Conservation (phyloP, 2,888 invertebrate species). For the Oegoconia quadripuncta region DNA sequence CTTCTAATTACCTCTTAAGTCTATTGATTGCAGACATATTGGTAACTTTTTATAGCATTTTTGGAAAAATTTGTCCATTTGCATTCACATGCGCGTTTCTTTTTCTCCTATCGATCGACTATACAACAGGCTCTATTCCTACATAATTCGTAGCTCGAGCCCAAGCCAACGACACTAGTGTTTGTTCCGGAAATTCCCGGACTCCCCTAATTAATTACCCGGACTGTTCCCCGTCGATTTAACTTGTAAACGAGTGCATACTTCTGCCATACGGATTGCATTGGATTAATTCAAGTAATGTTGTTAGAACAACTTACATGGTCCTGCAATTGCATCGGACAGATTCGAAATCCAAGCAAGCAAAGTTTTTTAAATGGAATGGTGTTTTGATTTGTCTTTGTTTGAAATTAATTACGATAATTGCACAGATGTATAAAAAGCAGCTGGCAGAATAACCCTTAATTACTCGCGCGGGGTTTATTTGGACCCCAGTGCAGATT, state of each 20-base stretch:
- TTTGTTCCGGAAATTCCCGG: slow-evolving; percentile 47
- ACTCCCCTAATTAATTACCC: slow-evolving; percentile 63
- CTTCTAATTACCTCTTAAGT: too few species aligned
- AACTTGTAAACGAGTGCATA: slow-evolving; percentile 63
- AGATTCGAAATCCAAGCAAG: background rate
- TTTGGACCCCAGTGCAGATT: too few species aligned
- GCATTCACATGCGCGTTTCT: too few species aligned
- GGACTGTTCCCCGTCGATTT: slow-evolving; percentile 53
- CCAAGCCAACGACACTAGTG: slow-evolving; percentile 38
- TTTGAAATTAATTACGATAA: too few species aligned
- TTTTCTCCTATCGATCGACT: too few species aligned
- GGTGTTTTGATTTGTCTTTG: background rate
- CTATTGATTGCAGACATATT: too few species aligned
- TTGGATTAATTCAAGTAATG: slow-evolving; percentile 11
- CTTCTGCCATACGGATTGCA: slow-evolving; percentile 10
- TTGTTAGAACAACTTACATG: background rate
- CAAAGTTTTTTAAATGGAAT: background rate
- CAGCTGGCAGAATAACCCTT: too few species aligned
- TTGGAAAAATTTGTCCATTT: too few species aligned
- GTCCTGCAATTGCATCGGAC: background rate
- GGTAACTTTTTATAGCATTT: too few species aligned
- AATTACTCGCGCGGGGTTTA: too few species aligned
- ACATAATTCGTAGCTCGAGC: slow-evolving; percentile 16
- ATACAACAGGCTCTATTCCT: too few species aligned
- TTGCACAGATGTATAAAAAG: too few species aligned